A percentile compares a stretch with the other conserved stretches of the same genome.
These are phyloP conservation scores for Notocelia uddmanniana DNA, from an alignment of 2,888 invertebrate genomes.

Conservation along the genomic window DNA sequence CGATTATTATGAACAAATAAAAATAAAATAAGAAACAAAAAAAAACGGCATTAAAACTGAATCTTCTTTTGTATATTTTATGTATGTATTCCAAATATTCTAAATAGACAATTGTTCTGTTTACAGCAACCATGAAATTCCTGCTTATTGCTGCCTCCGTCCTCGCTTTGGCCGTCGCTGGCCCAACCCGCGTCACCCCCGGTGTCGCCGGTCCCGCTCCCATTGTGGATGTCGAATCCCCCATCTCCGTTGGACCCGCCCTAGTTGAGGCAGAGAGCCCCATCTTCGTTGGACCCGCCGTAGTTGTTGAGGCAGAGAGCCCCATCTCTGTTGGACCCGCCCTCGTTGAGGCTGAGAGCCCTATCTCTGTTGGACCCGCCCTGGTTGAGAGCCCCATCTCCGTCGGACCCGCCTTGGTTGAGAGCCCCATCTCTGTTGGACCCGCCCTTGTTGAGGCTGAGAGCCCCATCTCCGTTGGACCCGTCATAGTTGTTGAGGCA, in stretches of 20 bases:
- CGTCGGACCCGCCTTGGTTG: constrained; percentile 20
- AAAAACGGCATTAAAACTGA: not conserved
- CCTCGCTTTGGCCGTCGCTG: constrained; percentile 58
- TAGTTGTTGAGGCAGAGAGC: constrained; percentile 25
- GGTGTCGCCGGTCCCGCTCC: constrained; percentile 50
- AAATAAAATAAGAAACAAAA: not conserved
- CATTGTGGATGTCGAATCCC: constrained; percentile 21
- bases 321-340: not conserved
- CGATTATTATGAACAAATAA: not conserved
- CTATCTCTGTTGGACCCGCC: constrained; percentile 29
- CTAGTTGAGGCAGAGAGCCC: not conserved
- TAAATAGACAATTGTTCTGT: not conserved
- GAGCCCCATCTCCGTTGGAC: constrained; percentile 6
- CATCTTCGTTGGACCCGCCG: not conserved
- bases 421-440: constrained; percentile 33
- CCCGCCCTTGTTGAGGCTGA: constrained; percentile 1
- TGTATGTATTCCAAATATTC: too few species aligned
- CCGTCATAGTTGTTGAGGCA: constrained; percentile 31
- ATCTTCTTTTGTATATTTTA: not conserved
- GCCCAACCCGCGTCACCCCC: constrained; percentile 54
- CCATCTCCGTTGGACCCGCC: constrained; percentile 24
- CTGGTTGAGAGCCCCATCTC: constrained; percentile 24
- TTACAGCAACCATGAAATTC: constrained; percentile 54
- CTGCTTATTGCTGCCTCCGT: constrained; percentile 58
- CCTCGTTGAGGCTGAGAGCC: constrained; percentile 41